Percentiles rank a stretch among this genome's conserved stretches.
Conservation (phyloP, 2,797 vertebrate genomes). For the Anguilla pacifica region DNA sequence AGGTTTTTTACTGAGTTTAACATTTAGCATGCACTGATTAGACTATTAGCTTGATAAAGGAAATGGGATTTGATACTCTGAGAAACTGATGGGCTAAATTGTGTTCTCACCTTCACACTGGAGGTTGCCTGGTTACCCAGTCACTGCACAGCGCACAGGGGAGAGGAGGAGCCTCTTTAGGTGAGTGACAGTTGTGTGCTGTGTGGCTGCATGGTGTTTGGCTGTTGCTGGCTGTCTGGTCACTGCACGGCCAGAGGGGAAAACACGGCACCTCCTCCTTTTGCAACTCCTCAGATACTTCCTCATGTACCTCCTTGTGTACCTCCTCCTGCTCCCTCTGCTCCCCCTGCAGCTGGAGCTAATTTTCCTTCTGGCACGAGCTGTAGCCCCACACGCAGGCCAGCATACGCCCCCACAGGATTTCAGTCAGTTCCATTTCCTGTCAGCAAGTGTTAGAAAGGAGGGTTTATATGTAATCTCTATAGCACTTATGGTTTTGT, state of each 20-base stretch:
- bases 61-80: background rate
- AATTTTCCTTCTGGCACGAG: constrained; percentile 92
- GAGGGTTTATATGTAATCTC: background rate
- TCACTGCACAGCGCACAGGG: background rate
- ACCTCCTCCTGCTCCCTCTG: constrained; percentile 87
- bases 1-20: background rate
- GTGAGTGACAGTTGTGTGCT: constrained; percentile 68
- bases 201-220: constrained; percentile 65
- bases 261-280: constrained; percentile 97
- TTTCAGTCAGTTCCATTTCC: constrained; percentile 98
- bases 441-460: constrained; percentile 51
- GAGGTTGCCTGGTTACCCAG: constrained; percentile 66
- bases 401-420: constrained; percentile 98
- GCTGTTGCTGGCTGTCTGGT: constrained; percentile 59
- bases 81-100: constrained; percentile 50
- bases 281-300: constrained; percentile 87
- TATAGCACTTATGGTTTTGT: no score
- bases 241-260: constrained; percentile 71
- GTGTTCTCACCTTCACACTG: constrained; percentile 59
- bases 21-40: constrained; percentile 30
- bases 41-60: constrained; percentile 38
- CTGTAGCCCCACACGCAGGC: constrained; percentile 92
- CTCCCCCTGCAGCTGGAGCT: constrained; percentile 88
- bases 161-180: background rate
- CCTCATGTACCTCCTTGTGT: constrained; percentile 88